Conservation (phyloP, 2,797 vertebrate genomes). For the Gobio occitaniae region DNA sequence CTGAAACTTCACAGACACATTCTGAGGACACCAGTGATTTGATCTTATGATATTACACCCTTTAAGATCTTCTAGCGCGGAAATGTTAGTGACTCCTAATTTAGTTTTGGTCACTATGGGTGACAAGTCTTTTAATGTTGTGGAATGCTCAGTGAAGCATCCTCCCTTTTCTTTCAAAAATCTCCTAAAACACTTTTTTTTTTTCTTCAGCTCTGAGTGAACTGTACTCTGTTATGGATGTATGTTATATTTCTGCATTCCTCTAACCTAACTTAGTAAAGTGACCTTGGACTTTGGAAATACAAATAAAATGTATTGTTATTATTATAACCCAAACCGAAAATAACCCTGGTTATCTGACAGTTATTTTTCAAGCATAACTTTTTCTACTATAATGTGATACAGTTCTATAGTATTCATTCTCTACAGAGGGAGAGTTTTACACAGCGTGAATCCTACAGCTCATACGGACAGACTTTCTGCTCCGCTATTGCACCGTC, state of each 20-base stretch:
- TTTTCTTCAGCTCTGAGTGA: background rate
- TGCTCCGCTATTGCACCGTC: conserved; percentile 61
- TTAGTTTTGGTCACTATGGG: background rate
- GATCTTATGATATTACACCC: too few relatives aligned
- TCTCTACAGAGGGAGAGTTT: background rate
- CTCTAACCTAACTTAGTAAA: too few relatives aligned
- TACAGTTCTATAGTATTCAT: background rate
- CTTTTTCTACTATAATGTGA: background rate
- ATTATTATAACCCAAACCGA: background rate
- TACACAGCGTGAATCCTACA: background rate
- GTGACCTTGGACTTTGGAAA: background rate
- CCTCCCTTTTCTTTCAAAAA: too few relatives aligned
- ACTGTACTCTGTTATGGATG: background rate
- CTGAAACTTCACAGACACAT: too few relatives aligned
- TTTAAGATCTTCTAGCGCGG: background rate
- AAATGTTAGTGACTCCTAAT: background rate
- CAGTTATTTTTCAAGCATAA: background rate
- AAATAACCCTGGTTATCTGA: background rate
- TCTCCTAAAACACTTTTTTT: too few relatives aligned
- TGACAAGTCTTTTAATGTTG: background rate
- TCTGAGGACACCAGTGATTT: too few relatives aligned
- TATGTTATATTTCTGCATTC: background rate
- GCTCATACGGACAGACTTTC: background rate
- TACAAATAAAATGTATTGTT: background rate
- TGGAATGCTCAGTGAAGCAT: background rate